These are phyloP conservation scores for Argyrosomus japonicus DNA, from an alignment of 2,113 vertebrate species.

Conservation along the genomic window DNA sequence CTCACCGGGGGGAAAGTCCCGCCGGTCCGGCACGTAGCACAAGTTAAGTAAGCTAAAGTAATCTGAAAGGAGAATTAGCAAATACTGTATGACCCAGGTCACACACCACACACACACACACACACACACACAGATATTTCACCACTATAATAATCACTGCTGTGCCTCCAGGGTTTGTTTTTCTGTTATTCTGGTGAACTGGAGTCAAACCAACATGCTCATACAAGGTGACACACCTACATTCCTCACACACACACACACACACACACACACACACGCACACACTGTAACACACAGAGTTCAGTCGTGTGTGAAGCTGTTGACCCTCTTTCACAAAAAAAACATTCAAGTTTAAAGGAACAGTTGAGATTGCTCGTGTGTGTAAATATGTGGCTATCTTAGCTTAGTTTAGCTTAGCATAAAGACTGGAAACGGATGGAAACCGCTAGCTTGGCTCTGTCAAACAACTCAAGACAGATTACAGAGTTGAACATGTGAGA, in stretches of 20 bases:
- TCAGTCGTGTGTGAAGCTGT: conserved; percentile 16
- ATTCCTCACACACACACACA: conserved; percentile 42
- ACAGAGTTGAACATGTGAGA: background rate
- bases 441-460: background rate
- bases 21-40: background rate
- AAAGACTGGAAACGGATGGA: background rate
- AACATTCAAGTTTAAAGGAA: background rate
- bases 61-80: conserved; percentile 12
- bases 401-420: conserved; percentile 50
- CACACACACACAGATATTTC: conserved; percentile 4
- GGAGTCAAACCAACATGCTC: conserved; percentile 38
- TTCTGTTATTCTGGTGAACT: conserved; percentile 52
- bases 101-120: background rate
- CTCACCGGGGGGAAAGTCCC: conserved; percentile 21
- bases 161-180: conserved; percentile 49
- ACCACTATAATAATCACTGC: conserved; percentile 24
- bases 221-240: conserved; percentile 47
- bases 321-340: conserved; percentile 1
- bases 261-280: conserved; percentile 15
- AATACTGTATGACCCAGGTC: conserved; percentile 28
- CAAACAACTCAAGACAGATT: too few species aligned
- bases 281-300: background rate
- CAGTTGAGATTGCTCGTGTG: too few species aligned
- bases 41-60: conserved; percentile 21
- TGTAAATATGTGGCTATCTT: background rate